A percentile compares a stretch with the other conserved stretches of the same genome.
phyloP scores from a whole-genome alignment of 2,797 vertebrate genomes.

The Gobionotothen gibberifrons region DNA sequence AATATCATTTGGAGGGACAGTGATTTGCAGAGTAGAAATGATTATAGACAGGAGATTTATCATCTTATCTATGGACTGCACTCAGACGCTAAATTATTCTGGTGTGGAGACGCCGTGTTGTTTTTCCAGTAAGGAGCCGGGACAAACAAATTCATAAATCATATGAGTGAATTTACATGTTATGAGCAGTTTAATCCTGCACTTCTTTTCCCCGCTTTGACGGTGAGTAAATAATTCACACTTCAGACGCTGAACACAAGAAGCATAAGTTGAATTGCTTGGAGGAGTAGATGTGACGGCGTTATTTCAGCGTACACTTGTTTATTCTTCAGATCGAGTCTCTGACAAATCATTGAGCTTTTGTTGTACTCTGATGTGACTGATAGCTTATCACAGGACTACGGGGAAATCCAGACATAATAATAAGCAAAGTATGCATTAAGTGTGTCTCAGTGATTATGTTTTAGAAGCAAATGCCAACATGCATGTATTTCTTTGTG shows the following conservation, averaged over 20 bases:
- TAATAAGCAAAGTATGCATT: background rate
- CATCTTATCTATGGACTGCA: constrained; percentile 49
- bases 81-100: constrained; percentile 61
- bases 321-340: constrained; percentile 2
- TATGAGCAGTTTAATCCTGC: constrained; percentile 38
- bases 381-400: background rate
- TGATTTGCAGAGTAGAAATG: constrained; percentile 64
- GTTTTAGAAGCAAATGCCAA: background rate
- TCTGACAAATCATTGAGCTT: constrained; percentile 5
- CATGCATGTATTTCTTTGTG: background rate
- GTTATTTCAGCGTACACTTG: background rate
- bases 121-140: constrained; percentile 38
- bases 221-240: constrained; percentile 27
- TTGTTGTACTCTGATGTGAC: background rate
- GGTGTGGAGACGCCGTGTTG: constrained; percentile 30
- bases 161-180: constrained; percentile 51
- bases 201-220: constrained; percentile 7
- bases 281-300: background rate
- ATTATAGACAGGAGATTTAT: constrained; percentile 65
- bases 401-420: background rate
- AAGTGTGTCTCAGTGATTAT: background rate
- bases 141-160: constrained; percentile 62
- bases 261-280: background rate
- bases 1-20: constrained; percentile 62
- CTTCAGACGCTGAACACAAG: background rate